Evolutionary conservation across 2,113 vertebrate genomes (phyloP).

Genomic region (human): DNA sequence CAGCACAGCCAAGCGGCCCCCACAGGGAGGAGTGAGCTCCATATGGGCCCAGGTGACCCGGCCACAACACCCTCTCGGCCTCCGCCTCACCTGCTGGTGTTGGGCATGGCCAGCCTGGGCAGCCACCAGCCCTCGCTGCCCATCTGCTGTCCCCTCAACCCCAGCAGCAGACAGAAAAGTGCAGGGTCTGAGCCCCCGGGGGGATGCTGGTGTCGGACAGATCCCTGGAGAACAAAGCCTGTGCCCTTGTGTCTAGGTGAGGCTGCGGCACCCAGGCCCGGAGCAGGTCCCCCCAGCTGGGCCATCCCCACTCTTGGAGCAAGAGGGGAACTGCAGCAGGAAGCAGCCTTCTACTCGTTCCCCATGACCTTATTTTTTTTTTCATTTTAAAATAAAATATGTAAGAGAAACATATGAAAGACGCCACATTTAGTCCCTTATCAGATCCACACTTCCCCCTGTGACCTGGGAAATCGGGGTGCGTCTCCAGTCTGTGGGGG

Average conservation of each 20-base stretch:
- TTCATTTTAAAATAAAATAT: not conserved
- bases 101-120: not conserved
- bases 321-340: not conserved
- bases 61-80: not conserved
- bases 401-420: not conserved
- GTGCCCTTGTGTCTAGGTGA: not conserved
- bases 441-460: not conserved
- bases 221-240: not conserved
- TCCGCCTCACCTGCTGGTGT: not conserved
- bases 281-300: not conserved
- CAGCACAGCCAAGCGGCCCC: not conserved
- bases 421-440: not conserved
- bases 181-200: too few relatives aligned
- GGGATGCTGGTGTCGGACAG: not conserved
- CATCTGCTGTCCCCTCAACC: not conserved
- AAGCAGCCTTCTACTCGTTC: not conserved
- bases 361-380: too few relatives aligned
- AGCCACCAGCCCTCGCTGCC: not conserved
- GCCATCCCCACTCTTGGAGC: accelerated
- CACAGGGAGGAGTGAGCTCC: not conserved
- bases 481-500: not conserved
- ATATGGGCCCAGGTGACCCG: not conserved
- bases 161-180: not conserved
- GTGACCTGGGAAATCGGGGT: not conserved
- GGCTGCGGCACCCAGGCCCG: not conserved